These are phyloP conservation scores for Phyllotreta cruciferae DNA, from an alignment of 2,888 invertebrate genomes.

Conservation along the genomic window DNA sequence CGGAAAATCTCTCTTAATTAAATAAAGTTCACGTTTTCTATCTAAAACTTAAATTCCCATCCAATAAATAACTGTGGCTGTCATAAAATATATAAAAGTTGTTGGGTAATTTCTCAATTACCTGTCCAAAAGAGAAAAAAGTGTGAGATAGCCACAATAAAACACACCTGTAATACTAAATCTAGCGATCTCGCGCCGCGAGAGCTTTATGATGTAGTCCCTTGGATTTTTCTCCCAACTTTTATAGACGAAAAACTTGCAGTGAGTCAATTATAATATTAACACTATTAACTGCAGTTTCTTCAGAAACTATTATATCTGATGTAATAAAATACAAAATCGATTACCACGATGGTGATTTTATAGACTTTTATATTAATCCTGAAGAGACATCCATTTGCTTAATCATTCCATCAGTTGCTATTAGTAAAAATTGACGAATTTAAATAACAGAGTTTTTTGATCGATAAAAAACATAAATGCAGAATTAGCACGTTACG, in stretches of 20 bases:
- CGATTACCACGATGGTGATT: no score
- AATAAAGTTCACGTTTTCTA: slow-evolving; percentile 36
- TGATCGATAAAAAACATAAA: no score
- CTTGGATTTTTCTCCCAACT: slow-evolving; percentile 30
- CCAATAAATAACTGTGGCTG: slow-evolving; percentile 42
- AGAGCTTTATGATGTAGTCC: slow-evolving; percentile 37
- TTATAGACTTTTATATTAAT: no score
- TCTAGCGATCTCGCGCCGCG: slow-evolving; percentile 38
- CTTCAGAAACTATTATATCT: no score
- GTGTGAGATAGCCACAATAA: slow-evolving; percentile 47
- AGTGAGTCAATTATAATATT: no score
- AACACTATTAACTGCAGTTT: no score
- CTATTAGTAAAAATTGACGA: no score
- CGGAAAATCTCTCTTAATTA: slow-evolving; percentile 33
- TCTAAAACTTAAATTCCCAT: slow-evolving; percentile 35
- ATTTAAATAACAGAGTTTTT: no score
- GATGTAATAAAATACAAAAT: no score
- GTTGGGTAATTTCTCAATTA: slow-evolving; percentile 52
- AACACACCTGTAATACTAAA: slow-evolving; percentile 49
- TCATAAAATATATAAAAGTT: slow-evolving; percentile 46
- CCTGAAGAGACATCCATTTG: no score
- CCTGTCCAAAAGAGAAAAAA: slow-evolving; percentile 44
- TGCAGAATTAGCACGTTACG: no score
- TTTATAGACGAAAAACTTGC: slow-evolving; percentile 3
- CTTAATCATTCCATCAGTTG: no score